A percentile compares a stretch with the other conserved stretches of the same genome.
phyloP scores from a whole-genome alignment of 2,888 invertebrate genomes.

The Calameuta pallipes region DNA sequence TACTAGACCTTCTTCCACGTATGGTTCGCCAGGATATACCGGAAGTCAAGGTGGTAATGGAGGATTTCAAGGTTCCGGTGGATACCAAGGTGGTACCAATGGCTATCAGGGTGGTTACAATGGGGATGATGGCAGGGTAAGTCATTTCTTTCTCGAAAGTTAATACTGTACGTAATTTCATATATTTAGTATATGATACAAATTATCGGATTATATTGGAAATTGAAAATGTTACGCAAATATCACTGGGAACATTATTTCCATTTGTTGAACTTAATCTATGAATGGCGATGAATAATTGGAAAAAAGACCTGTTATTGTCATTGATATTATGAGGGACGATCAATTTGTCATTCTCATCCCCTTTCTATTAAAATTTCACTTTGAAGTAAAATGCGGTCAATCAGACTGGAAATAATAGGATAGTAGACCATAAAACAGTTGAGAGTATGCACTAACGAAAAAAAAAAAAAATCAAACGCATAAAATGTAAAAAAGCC shows the following conservation, averaged over 20 bases:
- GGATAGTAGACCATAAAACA: no score
- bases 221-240: not conserved
- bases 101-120: constrained; percentile 22
- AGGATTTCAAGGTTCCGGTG: not conserved
- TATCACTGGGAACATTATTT: not conserved
- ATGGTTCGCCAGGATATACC: constrained; percentile 9
- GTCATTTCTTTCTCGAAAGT: constrained; percentile 12
- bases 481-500: no score
- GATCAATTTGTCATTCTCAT: no score
- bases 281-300: no score
- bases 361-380: no score
- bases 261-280: no score
- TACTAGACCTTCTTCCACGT: not conserved
- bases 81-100: not conserved
- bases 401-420: no score
- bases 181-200: not conserved
- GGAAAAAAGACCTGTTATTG: no score
- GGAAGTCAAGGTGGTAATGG: constrained; percentile 4
- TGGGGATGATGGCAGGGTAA: constrained; percentile 47
- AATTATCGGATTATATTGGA: not conserved
- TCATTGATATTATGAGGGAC: no score
- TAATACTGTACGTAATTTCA: not conserved
- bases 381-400: no score
- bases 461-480: no score
- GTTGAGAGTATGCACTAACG: no score